Evolutionary conservation across 2,888 invertebrate species (phyloP).

Genomic region (Dasysyrphus tricinctus): DNA sequence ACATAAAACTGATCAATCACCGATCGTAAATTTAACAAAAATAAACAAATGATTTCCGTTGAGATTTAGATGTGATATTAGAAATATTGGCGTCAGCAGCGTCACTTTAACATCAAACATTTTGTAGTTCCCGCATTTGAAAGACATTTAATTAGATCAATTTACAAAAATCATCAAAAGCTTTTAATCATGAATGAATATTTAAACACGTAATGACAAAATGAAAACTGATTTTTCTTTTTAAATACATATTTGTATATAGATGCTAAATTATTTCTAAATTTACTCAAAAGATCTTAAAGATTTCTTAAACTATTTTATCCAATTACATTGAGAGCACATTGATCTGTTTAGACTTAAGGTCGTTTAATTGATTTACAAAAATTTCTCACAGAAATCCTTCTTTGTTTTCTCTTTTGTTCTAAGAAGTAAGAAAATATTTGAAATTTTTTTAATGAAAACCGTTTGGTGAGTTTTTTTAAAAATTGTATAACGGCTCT

Average conservation of each 20-base stretch:
- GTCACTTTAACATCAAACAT: not conserved
- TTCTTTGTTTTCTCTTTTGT: too few species aligned
- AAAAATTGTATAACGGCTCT: too few species aligned
- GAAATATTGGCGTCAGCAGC: not conserved
- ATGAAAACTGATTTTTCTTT: not conserved
- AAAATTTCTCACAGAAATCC: not conserved
- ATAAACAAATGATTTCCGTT: slow-evolving; percentile 30
- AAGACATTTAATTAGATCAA: not conserved
- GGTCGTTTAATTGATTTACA: not conserved
- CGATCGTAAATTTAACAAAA: slow-evolving; percentile 9
- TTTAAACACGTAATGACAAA: not conserved
- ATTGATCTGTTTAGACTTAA: slow-evolving; percentile 19
- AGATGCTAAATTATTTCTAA: slow-evolving; percentile 14
- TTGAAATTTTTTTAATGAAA: too few species aligned
- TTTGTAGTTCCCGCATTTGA: not conserved
- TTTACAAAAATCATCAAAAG: slow-evolving; percentile 26
- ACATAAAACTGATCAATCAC: slow-evolving; percentile 24
- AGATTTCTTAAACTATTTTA: slow-evolving; percentile 11
- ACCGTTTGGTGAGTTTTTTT: too few species aligned
- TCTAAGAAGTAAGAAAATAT: too few species aligned
- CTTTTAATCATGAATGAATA: slow-evolving; percentile 17
- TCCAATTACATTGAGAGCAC: slow-evolving; percentile 27
- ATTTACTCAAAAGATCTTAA: slow-evolving; percentile 12
- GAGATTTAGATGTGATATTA: not conserved
- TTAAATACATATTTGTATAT: not conserved